Evolutionary conservation across 2,797 vertebrate species (phyloP), one percentile per base, ranked within the genome.

Genomic region (Melanotaenia trifasciata): DNA sequence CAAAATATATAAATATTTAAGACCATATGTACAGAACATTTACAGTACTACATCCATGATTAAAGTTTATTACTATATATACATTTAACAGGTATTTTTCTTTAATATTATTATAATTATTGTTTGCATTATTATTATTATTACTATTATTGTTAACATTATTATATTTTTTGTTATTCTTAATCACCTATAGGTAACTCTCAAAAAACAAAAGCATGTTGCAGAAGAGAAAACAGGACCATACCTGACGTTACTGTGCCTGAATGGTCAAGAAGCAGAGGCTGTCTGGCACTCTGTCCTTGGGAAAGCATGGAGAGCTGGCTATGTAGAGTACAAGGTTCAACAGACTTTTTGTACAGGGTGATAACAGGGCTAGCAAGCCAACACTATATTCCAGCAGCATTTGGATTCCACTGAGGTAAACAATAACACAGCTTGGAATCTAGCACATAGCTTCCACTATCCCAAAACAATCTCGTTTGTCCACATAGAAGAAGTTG

Each of bases 41-140:
- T 95, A 95, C 94, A 95, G 87, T 89, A 95, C 93, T 93, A 94
- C 87, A 94, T 95, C 95, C 94, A 97, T 97, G 96, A 96, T 97
- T 97, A 93, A 95, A 90, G 89, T 91, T 82, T 89, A 90, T 91
- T 92, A 93, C 89, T 94, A 91, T 94, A 94, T 94, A 94, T 93
- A 94, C 94, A 94, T 92, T 91, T 90, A 93, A 89, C 89, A 93
- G 89, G 67, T 93, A 92, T 92, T 86, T 72, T 90, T 90, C 60
- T 89, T 89, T 91, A 88, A 90, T 92, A 87, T 83, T 45, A 57
- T 83, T 81, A 87, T 89, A 47, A 75, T 90, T 87, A 89, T 85
- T 86, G 67, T 87, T 91, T 85, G 84, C 74, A 80, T 87, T 88
- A 89, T 80, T 82, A 83, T 90, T 86, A 33, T 84, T 80, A 74